Evolutionary conservation across 2,888 invertebrate species (phyloP).

Genomic region (Mythimna lalbum): DNA sequence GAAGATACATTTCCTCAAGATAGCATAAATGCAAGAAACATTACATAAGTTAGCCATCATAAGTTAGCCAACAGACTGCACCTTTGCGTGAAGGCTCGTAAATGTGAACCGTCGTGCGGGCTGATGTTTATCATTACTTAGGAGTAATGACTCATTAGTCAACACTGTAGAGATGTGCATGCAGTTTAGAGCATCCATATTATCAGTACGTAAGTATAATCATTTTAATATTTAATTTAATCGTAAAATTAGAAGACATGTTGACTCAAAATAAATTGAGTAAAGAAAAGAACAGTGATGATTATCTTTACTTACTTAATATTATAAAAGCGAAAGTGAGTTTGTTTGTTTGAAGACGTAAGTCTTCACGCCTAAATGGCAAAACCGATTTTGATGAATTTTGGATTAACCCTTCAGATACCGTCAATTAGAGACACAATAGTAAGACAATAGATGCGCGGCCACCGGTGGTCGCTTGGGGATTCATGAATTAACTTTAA

Average conservation of each 20-base stretch:
- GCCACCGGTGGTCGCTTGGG: too few species aligned
- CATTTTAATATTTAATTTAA: neutral
- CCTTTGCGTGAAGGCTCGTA: neutral
- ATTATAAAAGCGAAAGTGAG: too few species aligned
- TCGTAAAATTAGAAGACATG: neutral
- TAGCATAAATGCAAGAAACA: slow-evolving; percentile 8
- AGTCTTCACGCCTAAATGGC: too few species aligned
- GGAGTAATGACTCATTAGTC: slow-evolving; percentile 31
- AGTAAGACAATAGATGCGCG: too few species aligned
- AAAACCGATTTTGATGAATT: too few species aligned
- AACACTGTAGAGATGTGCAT: slow-evolving; percentile 20
- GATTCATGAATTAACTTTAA: too few species aligned
- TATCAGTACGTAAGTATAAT: neutral
- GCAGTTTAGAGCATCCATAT: neutral
- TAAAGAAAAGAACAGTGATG: neutral
- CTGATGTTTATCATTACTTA: slow-evolving; percentile 43
- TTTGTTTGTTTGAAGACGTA: too few species aligned
- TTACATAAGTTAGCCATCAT: slow-evolving; percentile 1
- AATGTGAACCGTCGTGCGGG: slow-evolving; percentile 5
- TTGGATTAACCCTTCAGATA: too few species aligned
- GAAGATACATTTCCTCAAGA: slow-evolving; percentile 16
- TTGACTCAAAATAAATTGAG: neutral
- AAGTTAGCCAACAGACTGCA: slow-evolving; percentile 1
- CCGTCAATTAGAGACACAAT: too few species aligned
- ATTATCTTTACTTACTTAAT: too few species aligned